These are phyloP conservation scores for Saguinus midas DNA, from an alignment of 2,113 vertebrate species.

Conservation along the genomic window DNA sequence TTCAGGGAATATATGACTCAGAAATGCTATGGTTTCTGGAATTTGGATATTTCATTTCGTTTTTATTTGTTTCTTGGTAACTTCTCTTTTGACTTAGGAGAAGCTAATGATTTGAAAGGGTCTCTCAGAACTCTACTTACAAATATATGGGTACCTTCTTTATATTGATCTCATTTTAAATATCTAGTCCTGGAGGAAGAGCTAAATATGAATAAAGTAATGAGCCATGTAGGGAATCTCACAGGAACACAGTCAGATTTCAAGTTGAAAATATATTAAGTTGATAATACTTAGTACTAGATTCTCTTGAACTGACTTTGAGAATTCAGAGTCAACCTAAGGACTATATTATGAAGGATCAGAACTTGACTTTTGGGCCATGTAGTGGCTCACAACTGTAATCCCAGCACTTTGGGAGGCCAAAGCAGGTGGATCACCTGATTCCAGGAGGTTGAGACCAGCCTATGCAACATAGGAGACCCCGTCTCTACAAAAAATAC, in stretches of 20 bases:
- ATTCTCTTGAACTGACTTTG: not conserved
- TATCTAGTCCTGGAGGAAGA: not conserved
- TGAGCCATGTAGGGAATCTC: not conserved
- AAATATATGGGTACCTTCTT: not conserved
- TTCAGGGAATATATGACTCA: not conserved
- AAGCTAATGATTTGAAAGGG: not conserved
- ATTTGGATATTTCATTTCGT: not conserved
- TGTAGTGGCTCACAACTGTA: too few species aligned
- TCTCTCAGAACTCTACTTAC: slow-evolving; percentile 3
- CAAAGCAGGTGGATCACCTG: too few species aligned
- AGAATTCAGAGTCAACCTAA: not conserved
- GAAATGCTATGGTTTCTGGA: slow-evolving; percentile 56
- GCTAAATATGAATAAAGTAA: not conserved
- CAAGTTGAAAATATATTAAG: not conserved
- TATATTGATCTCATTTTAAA: slow-evolving; percentile 12
- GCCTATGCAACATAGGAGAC: too few species aligned
- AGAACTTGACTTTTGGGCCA: not conserved
- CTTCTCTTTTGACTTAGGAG: not conserved
- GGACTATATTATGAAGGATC: not conserved
- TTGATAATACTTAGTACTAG: not conserved
- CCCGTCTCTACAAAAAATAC: too few species aligned
- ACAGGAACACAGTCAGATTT: not conserved
- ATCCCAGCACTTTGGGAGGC: too few species aligned
- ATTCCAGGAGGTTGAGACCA: too few species aligned
- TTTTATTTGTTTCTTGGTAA: not conserved